These are phyloP conservation scores for Alentia gelatinosa DNA, from an alignment of 2,888 invertebrate species.

Conservation along the genomic window DNA sequence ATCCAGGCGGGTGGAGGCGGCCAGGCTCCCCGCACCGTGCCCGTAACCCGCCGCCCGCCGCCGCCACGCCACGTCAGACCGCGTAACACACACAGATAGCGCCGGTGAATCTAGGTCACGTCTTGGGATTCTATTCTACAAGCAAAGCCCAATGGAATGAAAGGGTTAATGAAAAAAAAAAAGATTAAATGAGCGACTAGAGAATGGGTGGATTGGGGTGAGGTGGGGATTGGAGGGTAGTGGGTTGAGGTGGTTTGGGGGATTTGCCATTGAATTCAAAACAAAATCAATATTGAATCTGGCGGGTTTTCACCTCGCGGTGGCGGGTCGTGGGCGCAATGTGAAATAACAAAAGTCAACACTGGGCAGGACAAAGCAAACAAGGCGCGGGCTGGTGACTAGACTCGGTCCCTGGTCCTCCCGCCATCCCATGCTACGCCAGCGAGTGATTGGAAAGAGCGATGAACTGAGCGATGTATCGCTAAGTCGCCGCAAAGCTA, in stretches of 20 bases:
- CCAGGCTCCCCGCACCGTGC: neutral
- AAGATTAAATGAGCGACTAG: too few relatives aligned
- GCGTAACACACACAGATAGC: neutral
- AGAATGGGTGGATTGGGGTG: too few relatives aligned
- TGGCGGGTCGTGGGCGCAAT: constrained; percentile 2
- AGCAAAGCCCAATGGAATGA: neutral
- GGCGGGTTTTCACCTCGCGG: constrained; percentile 19
- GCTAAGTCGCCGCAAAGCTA: too few relatives aligned
- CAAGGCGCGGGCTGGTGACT: neutral
- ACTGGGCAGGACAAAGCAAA: neutral
- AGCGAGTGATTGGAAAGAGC: too few relatives aligned
- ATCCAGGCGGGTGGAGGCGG: neutral
- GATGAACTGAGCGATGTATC: too few relatives aligned
- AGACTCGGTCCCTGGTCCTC: neutral
- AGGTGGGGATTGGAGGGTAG: neutral
- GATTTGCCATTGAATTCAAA: constrained; percentile 40
- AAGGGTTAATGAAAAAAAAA: neutral
- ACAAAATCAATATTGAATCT: constrained; percentile 53
- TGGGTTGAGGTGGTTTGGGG: too few relatives aligned
- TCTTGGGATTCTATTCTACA: too few relatives aligned
- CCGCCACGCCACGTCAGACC: neutral
- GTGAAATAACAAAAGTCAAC: constrained; percentile 45
- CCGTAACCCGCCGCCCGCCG: neutral
- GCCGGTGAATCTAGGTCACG: constrained; percentile 14
- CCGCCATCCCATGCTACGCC: neutral